These are phyloP conservation scores for Larimichthys crocea DNA, from an alignment of 2,113 vertebrate genomes.

Conservation along the genomic window DNA sequence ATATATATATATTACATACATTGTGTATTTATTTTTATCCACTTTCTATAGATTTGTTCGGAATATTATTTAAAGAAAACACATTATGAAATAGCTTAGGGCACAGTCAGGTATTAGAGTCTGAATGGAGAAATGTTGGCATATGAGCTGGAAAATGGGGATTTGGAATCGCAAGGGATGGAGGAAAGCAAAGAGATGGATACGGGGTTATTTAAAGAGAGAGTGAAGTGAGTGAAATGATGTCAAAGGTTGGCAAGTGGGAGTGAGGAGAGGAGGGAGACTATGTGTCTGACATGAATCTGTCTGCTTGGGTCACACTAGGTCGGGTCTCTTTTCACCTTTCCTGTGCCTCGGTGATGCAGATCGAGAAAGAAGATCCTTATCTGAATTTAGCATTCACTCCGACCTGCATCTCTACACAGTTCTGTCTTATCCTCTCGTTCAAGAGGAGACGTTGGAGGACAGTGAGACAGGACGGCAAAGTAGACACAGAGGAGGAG, in stretches of 20 bases:
- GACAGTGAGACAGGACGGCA: slow-evolving; percentile 31
- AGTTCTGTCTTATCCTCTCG: slow-evolving; percentile 45
- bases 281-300: slow-evolving; percentile 58
- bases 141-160: neutral
- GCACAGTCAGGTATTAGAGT: neutral
- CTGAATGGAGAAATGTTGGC: slow-evolving; percentile 6
- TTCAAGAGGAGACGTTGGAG: slow-evolving; percentile 39
- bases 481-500: slow-evolving; percentile 10
- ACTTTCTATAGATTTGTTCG: slow-evolving; percentile 12
- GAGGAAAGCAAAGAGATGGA: slow-evolving; percentile 20
- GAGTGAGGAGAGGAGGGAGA: slow-evolving; percentile 13
- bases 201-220: slow-evolving; percentile 28
- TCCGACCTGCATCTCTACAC: slow-evolving; percentile 39
- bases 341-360: slow-evolving; percentile 32
- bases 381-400: slow-evolving; percentile 59
- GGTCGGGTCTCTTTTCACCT: slow-evolving; percentile 57
- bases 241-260: slow-evolving; percentile 18
- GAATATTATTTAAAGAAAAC: slow-evolving; percentile 23
- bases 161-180: slow-evolving; percentile 5
- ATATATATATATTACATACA: slow-evolving; percentile 3
- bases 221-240: slow-evolving; percentile 36
- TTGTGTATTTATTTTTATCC: neutral
- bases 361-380: slow-evolving; percentile 49
- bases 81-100: neutral
- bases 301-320: slow-evolving; percentile 55